Evolutionary conservation across 2,888 invertebrate species (phyloP).

Genomic region (Dicyrtomina minuta): DNA sequence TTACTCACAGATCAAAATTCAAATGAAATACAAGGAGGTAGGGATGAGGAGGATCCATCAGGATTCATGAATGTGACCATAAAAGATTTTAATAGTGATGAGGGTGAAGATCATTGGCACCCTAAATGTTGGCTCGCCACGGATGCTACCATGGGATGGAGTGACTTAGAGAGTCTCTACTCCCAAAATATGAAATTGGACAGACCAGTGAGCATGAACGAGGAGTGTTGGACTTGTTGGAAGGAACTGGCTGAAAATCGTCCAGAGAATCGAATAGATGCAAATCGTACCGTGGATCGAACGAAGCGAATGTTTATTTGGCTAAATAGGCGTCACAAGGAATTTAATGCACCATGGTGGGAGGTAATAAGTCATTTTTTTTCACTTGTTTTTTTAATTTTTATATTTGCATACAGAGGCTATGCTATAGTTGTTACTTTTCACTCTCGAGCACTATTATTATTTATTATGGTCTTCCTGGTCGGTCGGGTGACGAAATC

Average conservation of each 20-base stretch:
- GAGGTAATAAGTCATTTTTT: slow-evolving; percentile 42
- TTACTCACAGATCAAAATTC: slow-evolving; percentile 11
- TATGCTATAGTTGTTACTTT: too few relatives aligned
- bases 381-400: too few relatives aligned
- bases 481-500: too few relatives aligned
- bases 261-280: slow-evolving; percentile 39
- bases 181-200: slow-evolving; percentile 49
- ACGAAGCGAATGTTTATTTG: slow-evolving; percentile 53
- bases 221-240: slow-evolving; percentile 52
- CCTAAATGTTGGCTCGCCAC: slow-evolving; percentile 51
- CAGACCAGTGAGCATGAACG: slow-evolving; percentile 39
- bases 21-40: not conserved
- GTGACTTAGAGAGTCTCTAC: slow-evolving; percentile 50
- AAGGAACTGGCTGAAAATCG: slow-evolving; percentile 48
- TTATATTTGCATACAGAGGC: too few relatives aligned
- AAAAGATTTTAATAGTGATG: slow-evolving; percentile 19
- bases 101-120: slow-evolving; percentile 42
- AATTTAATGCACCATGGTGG: slow-evolving; percentile 53
- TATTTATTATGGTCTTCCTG: too few relatives aligned
- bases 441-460: too few relatives aligned
- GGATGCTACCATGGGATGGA: slow-evolving; percentile 51
- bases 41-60: too few relatives aligned
- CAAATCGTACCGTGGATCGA: slow-evolving; percentile 48
- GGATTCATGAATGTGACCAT: slow-evolving; percentile 19
- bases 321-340: slow-evolving; percentile 50